A percentile compares a stretch with the other conserved stretches of the same genome.
These are phyloP conservation scores for Campoletis sonorensis DNA, from an alignment of 1,140 invertebrate species.

Conservation along the genomic window DNA sequence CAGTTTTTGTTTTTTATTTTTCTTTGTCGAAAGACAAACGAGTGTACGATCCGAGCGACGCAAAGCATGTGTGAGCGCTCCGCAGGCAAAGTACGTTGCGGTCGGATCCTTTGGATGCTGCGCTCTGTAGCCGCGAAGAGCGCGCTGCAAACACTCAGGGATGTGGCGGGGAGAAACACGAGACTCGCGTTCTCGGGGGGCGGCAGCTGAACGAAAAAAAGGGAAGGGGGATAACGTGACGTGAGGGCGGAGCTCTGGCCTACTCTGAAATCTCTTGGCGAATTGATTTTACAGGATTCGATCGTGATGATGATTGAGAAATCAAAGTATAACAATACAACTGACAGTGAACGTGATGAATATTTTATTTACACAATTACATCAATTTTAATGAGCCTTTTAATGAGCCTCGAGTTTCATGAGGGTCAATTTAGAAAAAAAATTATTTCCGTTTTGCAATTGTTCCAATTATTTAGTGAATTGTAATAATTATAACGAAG, in stretches of 20 bases:
- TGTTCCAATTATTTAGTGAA: too few relatives aligned
- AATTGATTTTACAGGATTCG: constrained; percentile 21
- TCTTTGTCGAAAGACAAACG: too few relatives aligned
- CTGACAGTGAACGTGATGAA: too few relatives aligned
- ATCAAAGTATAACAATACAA: background rate
- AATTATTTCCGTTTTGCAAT: too few relatives aligned
- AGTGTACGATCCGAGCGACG: constrained; percentile 55
- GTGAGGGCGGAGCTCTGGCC: constrained; percentile 71
- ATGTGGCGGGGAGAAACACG: constrained; percentile 32
- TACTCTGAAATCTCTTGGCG: constrained; percentile 43
- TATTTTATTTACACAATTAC: background rate
- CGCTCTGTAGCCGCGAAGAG: constrained; percentile 2
- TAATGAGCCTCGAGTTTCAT: background rate
- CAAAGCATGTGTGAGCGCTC: constrained; percentile 68
- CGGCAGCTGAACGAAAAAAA: constrained; percentile 8
- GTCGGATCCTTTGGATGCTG: constrained; percentile 49
- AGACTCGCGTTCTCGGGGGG: constrained; percentile 16
- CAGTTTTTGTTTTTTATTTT: too few relatives aligned
- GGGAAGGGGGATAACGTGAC: constrained; percentile 46
- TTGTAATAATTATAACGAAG: too few relatives aligned
- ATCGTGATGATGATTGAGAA: constrained; percentile 18
- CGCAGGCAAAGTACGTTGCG: constrained; percentile 51
- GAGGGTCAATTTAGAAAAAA: too few relatives aligned
- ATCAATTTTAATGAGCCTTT: background rate
- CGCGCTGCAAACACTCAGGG: constrained; percentile 11